Evolutionary conservation across 2,797 vertebrate species (phyloP).

Genomic region (Oryzias dopingdopingensis): DNA sequence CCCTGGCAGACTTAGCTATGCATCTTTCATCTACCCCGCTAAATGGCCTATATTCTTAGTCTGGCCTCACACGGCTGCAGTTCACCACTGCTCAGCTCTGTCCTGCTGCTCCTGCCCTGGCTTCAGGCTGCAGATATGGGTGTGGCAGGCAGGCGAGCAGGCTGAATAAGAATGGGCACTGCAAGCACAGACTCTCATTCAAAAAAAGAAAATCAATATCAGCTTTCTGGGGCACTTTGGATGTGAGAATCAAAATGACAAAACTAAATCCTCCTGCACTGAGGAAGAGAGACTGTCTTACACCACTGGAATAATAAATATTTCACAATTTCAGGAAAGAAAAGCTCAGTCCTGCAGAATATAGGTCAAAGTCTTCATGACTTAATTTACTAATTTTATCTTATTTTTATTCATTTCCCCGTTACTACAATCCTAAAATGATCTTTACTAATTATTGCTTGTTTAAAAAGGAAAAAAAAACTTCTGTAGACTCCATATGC

Average conservation of each 20-base stretch:
- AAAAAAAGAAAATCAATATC: slow-evolving; percentile 35
- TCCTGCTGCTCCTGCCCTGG: slow-evolving; percentile 31
- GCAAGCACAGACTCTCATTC: slow-evolving; percentile 35
- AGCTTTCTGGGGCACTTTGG: slow-evolving; percentile 20
- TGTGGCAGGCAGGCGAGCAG: slow-evolving; percentile 45
- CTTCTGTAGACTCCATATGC: slow-evolving; percentile 51
- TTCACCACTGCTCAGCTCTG: slow-evolving; percentile 38
- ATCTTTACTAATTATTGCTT: slow-evolving; percentile 65
- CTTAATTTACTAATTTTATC: slow-evolving; percentile 65
- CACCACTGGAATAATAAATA: slow-evolving; percentile 41
- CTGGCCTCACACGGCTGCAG: slow-evolving; percentile 49
- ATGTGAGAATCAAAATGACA: slow-evolving; percentile 32
- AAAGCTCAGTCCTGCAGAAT: slow-evolving; percentile 43
- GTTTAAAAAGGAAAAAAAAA: slow-evolving; percentile 22
- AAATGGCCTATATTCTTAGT: slow-evolving; percentile 73
- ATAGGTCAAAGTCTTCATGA: slow-evolving; percentile 65
- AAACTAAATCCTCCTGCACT: slow-evolving; percentile 30
- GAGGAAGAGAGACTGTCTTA: slow-evolving; percentile 3
- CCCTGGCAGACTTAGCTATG: slow-evolving; percentile 50
- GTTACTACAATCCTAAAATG: slow-evolving; percentile 42
- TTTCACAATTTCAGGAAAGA: slow-evolving; percentile 40
- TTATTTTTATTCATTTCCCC: slow-evolving; percentile 12
- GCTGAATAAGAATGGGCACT: slow-evolving; percentile 48
- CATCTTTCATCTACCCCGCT: slow-evolving; percentile 63
- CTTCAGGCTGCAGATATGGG: slow-evolving; percentile 54